phyloP scores from a whole-genome alignment of 2,888 invertebrate genomes.

The Parnassius orleans region DNA sequence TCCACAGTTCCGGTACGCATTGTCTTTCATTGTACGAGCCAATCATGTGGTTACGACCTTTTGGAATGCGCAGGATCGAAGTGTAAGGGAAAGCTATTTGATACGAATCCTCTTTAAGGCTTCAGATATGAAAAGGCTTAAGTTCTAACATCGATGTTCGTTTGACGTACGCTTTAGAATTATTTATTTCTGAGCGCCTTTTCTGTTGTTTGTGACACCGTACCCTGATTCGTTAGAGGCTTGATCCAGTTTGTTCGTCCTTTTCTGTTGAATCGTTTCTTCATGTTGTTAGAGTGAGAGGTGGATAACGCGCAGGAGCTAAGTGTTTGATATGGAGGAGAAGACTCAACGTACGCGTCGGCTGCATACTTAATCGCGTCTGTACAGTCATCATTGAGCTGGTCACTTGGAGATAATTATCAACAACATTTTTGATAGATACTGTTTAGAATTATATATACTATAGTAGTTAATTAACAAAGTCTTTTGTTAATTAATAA shows the following conservation, averaged over 20 bases:
- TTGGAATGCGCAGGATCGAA: constrained; percentile 48
- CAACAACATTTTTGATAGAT: constrained; percentile 37
- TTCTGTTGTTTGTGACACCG: constrained; percentile 79
- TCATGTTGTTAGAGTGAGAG: constrained; percentile 47
- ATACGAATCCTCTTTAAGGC: constrained; percentile 64
- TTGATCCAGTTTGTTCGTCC: constrained; percentile 61
- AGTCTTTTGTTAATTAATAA: not conserved
- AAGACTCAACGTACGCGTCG: constrained; percentile 51
- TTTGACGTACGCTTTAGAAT: constrained; percentile 53
- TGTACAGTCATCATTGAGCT: constrained; percentile 71
- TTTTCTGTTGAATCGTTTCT: constrained; percentile 36
- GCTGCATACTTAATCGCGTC: constrained; percentile 63
- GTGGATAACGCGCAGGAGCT: constrained; percentile 40
- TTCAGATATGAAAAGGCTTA: constrained; percentile 56
- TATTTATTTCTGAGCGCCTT: constrained; percentile 52
- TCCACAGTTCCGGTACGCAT: constrained; percentile 73
- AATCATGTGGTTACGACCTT: constrained; percentile 63
- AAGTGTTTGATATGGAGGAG: constrained; percentile 70
- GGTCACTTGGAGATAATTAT: constrained; percentile 58
- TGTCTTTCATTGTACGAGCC: constrained; percentile 63
- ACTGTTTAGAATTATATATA: not conserved
- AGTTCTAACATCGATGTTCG: constrained; percentile 44
- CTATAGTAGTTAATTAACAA: too few species aligned
- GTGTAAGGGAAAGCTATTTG: constrained; percentile 79
- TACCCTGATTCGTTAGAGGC: constrained; percentile 66